Percentiles rank a stretch among this genome's conserved stretches.
These are phyloP conservation scores for Oncopodura yosiiana DNA, from an alignment of 1,140 invertebrate species.

Conservation along the genomic window DNA sequence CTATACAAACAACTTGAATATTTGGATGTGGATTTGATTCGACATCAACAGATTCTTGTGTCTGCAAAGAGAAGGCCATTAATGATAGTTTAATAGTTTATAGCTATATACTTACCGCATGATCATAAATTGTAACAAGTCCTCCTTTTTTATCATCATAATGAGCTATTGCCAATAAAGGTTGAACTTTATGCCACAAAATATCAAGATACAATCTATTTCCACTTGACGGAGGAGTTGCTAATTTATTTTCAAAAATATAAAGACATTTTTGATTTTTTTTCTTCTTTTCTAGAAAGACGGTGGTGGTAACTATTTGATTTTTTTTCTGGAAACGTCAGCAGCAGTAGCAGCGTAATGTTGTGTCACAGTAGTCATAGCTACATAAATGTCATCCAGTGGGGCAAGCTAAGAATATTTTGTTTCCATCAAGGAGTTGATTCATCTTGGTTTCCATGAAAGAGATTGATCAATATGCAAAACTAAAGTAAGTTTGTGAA, in stretches of 20 bases:
- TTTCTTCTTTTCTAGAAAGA: no score
- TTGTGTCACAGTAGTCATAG: no score
- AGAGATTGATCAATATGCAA: no score
- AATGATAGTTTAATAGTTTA: slow-evolving; percentile 3
- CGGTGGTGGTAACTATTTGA: no score
- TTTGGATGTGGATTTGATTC: slow-evolving; percentile 60
- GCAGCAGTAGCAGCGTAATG: no score
- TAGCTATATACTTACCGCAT: slow-evolving; percentile 59
- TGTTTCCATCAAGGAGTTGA: no score
- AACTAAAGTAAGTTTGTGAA: no score
- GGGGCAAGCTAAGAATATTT: no score
- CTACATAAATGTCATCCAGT: no score
- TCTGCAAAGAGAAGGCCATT: slow-evolving; percentile 56
- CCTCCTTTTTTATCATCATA: slow-evolving; percentile 79
- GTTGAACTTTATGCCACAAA: slow-evolving; percentile 65
- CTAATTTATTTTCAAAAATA: slow-evolving; percentile 27
- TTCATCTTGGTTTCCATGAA: no score
- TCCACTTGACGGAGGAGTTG: slow-evolving; percentile 18
- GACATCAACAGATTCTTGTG: slow-evolving; percentile 65
- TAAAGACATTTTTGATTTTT: slow-evolving; percentile 14
- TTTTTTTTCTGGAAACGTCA: no score
- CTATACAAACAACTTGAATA: slow-evolving; percentile 64
- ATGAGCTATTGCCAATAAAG: slow-evolving; percentile 71
- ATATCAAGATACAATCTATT: slow-evolving; percentile 56
- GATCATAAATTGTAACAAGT: slow-evolving; percentile 75